Evolutionary conservation across 2,113 vertebrate species (phyloP).

Genomic region (Brachyistius frenatus): DNA sequence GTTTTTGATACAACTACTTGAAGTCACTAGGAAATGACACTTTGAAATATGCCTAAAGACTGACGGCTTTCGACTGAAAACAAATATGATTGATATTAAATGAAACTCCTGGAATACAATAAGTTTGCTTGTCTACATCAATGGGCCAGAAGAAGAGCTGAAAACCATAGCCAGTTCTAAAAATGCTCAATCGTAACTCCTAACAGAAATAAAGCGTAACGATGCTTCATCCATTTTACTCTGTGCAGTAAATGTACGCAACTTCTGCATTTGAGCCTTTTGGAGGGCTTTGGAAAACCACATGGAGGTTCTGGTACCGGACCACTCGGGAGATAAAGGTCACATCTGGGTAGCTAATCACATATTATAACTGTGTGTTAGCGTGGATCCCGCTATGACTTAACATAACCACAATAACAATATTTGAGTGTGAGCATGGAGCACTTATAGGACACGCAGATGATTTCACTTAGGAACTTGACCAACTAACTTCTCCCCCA

Average conservation of each 20-base stretch:
- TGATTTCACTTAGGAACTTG: conserved; percentile 23
- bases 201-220: neutral
- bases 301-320: neutral
- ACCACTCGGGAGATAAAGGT: neutral
- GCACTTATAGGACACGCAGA: neutral
- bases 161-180: no score
- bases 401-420: neutral
- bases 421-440: conserved; percentile 3
- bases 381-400: neutral
- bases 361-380: neutral
- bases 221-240: neutral
- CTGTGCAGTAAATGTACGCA: neutral
- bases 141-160: neutral
- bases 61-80: no score
- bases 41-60: no score
- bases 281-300: neutral
- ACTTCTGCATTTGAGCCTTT: neutral
- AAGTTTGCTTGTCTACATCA: neutral
- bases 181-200: no score
- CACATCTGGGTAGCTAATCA: conserved; percentile 27
- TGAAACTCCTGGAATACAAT: no score
- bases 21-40: no score
- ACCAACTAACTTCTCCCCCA: neutral
- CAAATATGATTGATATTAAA: no score
- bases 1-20: no score